Conservation (phyloP, 2,113 vertebrate species). For the Accipiter cooperii region DNA sequence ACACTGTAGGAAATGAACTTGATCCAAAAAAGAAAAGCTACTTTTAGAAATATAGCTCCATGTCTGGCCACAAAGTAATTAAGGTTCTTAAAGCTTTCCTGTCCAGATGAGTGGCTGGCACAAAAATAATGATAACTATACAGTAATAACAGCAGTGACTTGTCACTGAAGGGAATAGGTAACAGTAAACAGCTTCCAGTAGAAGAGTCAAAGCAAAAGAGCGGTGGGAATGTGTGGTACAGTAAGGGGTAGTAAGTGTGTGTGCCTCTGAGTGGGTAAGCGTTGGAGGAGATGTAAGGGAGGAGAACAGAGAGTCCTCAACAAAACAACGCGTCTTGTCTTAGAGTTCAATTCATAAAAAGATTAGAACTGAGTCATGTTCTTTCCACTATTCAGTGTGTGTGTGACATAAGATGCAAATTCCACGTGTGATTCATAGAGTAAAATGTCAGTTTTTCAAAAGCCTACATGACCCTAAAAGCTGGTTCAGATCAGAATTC, state of each 20-base stretch:
- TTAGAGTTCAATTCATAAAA: constrained; percentile 45
- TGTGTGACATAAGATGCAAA: constrained; percentile 18
- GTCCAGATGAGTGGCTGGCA: constrained; percentile 58
- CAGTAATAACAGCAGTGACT: constrained; percentile 50
- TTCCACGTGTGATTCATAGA: constrained; percentile 13
- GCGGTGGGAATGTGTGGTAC: neutral
- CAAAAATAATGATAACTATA: constrained; percentile 56
- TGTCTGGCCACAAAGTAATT: constrained; percentile 64
- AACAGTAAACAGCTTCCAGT: constrained; percentile 28
- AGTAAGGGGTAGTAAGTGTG: neutral
- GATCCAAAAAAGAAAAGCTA: constrained; percentile 58
- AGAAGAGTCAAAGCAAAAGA: neutral
- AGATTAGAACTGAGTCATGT: constrained; percentile 34
- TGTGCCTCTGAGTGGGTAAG: neutral
- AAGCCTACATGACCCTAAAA: neutral
- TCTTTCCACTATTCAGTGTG: constrained; percentile 27
- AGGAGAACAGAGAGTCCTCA: neutral
- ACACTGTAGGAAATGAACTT: constrained; percentile 50
- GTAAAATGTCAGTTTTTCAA: constrained; percentile 32
- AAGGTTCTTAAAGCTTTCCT: constrained; percentile 61
- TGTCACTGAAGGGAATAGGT: constrained; percentile 29
- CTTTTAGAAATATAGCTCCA: constrained; percentile 49
- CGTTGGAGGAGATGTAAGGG: neutral
- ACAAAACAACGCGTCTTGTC: neutral
- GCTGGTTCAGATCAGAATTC: neutral